Evolutionary conservation across 2,888 invertebrate genomes (phyloP).

Genomic region (Pristionchus exspectatus): DNA sequence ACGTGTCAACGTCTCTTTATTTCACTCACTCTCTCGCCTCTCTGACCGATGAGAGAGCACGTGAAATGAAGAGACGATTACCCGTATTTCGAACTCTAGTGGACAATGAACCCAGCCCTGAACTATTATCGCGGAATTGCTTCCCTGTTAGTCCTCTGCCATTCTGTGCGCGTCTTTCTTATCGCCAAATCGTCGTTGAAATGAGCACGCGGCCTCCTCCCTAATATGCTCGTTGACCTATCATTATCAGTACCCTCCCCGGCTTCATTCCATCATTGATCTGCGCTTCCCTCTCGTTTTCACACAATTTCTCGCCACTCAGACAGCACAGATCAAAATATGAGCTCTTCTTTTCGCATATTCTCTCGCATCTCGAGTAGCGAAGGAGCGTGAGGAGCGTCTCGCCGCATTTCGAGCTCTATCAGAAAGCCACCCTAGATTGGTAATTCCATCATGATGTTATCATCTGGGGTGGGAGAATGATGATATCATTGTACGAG

Average conservation of each 20-base stretch:
- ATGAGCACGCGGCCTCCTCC: background rate
- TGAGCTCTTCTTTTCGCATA: background rate
- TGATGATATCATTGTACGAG: no score
- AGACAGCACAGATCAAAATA: no score
- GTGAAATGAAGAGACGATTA: no score
- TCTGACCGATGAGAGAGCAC: no score
- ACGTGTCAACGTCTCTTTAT: no score
- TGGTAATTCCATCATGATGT: background rate
- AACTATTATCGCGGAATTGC: background rate
- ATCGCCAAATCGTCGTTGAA: background rate
- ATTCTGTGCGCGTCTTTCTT: background rate
- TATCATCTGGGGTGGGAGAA: background rate
- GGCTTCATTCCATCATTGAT: no score
- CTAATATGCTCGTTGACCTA: background rate
- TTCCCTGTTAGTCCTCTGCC: constrained; percentile 4
- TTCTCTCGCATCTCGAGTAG: background rate
- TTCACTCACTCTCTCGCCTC: no score
- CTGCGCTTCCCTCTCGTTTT: no score
- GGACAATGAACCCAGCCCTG: background rate
- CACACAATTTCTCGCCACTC: no score
- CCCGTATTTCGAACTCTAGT: no score
- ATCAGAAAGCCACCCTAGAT: no score
- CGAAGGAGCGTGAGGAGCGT: background rate
- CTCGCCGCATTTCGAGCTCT: background rate
- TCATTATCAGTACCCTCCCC: background rate